These are phyloP conservation scores for Tretioscincus oriximinensis DNA, from an alignment of 2,113 vertebrate genomes.

Conservation along the genomic window DNA sequence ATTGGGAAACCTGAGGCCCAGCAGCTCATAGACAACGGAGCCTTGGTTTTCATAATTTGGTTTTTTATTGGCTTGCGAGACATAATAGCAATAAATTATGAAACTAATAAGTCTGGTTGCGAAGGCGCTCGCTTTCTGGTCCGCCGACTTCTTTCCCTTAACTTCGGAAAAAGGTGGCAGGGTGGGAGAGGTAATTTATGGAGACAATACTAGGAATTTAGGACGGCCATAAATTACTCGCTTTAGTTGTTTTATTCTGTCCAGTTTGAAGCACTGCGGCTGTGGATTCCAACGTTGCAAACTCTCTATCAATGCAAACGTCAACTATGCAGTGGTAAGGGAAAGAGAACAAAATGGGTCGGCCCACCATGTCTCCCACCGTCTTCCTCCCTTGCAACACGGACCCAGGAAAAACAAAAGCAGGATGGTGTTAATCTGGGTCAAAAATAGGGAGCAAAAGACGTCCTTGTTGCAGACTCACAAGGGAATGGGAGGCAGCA, in stretches of 20 bases:
- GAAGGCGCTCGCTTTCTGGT: conserved; percentile 58
- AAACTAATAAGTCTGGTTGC: conserved; percentile 75
- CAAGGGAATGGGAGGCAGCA: too few relatives aligned
- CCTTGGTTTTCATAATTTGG: conserved; percentile 73
- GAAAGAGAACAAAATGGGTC: too few relatives aligned
- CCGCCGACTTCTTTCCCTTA: conserved; percentile 57
- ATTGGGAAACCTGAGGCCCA: conserved; percentile 64
- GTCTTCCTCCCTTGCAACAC: conserved; percentile 15
- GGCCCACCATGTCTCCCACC: conserved; percentile 16
- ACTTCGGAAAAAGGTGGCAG: not conserved
- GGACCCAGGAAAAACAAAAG: too few relatives aligned
- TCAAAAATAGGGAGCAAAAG: too few relatives aligned
- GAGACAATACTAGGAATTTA: conserved; percentile 75
- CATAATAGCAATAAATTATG: conserved; percentile 79
- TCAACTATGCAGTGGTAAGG: conserved; percentile 65
- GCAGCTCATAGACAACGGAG: conserved; percentile 67
- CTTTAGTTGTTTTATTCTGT: conserved; percentile 69
- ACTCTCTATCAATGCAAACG: conserved; percentile 68
- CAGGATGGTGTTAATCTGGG: too few relatives aligned
- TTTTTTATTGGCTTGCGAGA: conserved; percentile 72
- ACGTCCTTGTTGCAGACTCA: too few relatives aligned
- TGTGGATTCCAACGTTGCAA: conserved; percentile 76
- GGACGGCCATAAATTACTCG: conserved; percentile 77
- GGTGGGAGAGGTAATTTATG: conserved; percentile 72
- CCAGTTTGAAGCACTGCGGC: conserved; percentile 76